Percentiles rank a stretch among this genome's conserved stretches.
Conservation (phyloP, 2,113 vertebrate genomes). For the Clarias gariepinus region DNA sequence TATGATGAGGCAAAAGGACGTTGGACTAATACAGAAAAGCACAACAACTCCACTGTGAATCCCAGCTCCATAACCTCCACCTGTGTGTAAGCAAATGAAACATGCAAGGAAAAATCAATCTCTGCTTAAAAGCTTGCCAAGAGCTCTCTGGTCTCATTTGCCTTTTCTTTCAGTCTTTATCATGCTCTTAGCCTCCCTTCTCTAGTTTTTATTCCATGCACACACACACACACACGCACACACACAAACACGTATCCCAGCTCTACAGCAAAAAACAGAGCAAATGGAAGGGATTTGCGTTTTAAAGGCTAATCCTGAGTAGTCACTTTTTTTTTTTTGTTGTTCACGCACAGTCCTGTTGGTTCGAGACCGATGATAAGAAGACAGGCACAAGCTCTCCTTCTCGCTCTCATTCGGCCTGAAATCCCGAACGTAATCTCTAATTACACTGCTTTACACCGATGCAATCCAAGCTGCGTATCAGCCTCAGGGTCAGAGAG, state of each 20-base stretch:
- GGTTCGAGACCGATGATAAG: background rate
- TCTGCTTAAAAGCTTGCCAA: slow-evolving; percentile 28
- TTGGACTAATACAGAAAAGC: background rate
- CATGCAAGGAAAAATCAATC: slow-evolving; percentile 11
- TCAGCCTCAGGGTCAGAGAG: slow-evolving; percentile 20
- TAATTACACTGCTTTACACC: slow-evolving; percentile 48
- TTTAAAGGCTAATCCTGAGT: slow-evolving; percentile 36
- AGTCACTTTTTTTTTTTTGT: slow-evolving; percentile 20
- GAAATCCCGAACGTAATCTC: slow-evolving; percentile 51
- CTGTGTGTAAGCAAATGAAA: slow-evolving; percentile 25
- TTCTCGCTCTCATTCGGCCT: background rate
- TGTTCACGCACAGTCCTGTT: background rate
- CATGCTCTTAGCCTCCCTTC: slow-evolving; percentile 19
- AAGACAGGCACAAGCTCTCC: slow-evolving; percentile 8
- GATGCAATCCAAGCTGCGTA: slow-evolving; percentile 40
- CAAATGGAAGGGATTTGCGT: slow-evolving; percentile 29
- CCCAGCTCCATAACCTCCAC: background rate
- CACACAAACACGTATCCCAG: background rate
- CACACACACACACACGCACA: background rate
- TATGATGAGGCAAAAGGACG: background rate
- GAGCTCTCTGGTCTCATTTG: slow-evolving; percentile 29
- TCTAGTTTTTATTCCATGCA: slow-evolving; percentile 6
- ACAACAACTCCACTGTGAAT: background rate
- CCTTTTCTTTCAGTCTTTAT: slow-evolving; percentile 1
- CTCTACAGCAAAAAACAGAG: slow-evolving; percentile 12